These are phyloP conservation scores for Linnaemya tessellans DNA, from an alignment of 2,888 invertebrate species.

Conservation along the genomic window DNA sequence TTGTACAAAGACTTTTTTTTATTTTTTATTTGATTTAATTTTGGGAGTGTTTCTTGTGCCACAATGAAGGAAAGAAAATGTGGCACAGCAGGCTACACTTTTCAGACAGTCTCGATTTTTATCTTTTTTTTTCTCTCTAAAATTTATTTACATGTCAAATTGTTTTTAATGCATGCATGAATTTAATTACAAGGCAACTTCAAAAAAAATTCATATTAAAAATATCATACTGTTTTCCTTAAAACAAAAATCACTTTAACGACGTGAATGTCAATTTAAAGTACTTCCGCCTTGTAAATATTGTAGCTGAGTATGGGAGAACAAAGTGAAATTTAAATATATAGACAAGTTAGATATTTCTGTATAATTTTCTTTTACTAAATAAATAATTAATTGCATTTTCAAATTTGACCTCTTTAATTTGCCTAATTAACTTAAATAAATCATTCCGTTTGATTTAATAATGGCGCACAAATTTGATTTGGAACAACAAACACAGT, in stretches of 20 bases:
- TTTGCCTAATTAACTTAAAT: slow-evolving; percentile 11
- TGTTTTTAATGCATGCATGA: slow-evolving; percentile 13
- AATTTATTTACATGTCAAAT: slow-evolving; percentile 1
- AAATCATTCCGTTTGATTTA: slow-evolving; percentile 8
- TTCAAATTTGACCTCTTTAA: slow-evolving; percentile 2
- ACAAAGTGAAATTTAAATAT: not conserved
- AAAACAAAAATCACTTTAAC: not conserved
- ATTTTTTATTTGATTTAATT: not conserved
- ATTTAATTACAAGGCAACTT: slow-evolving; percentile 30
- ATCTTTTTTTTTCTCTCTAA: not conserved
- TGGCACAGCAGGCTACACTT: no score
- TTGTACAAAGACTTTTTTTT: no score
- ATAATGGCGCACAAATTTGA: slow-evolving; percentile 20
- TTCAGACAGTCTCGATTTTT: not conserved
- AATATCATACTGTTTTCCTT: not conserved
- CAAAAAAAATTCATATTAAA: not conserved
- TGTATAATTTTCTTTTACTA: not conserved
- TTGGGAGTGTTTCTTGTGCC: slow-evolving; percentile 34
- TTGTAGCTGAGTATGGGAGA: not conserved
- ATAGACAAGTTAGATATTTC: not conserved
- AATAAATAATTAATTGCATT: slow-evolving; percentile 2
- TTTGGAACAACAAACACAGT: not conserved
- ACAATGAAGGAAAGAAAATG: slow-evolving; percentile 3
- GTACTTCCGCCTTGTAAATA: not conserved
- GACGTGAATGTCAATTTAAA: not conserved